Conservation (phyloP, 2,797 vertebrate species). For the Nannoperca australis region DNA sequence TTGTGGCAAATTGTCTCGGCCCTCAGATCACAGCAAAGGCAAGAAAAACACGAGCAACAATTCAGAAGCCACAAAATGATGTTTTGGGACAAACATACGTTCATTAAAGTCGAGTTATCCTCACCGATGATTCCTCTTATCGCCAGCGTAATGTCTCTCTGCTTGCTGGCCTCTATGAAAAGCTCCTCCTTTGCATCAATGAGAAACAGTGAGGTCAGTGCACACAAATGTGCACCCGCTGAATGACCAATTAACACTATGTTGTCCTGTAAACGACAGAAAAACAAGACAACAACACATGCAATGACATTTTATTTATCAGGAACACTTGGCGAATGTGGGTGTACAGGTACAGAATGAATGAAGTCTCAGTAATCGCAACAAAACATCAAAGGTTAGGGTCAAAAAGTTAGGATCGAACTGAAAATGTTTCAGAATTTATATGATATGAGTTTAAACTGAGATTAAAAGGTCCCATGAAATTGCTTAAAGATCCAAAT, state of each 20-base stretch:
- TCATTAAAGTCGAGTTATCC: neutral
- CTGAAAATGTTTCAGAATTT: too few relatives aligned
- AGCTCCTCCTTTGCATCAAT: slow-evolving; percentile 78
- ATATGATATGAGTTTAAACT: neutral
- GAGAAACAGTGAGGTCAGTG: slow-evolving; percentile 82
- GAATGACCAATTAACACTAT: slow-evolving; percentile 85
- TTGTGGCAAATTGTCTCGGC: neutral
- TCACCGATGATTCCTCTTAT: slow-evolving; percentile 85
- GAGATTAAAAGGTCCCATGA: neutral
- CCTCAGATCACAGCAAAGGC: neutral
- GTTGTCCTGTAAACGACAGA: slow-evolving; percentile 72
- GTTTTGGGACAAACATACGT: neutral
- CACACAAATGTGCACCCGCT: slow-evolving; percentile 84
- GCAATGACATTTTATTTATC: neutral
- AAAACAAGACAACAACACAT: slow-evolving; percentile 3
- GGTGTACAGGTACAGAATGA: neutral
- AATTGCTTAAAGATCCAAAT: neutral
- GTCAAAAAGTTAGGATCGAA: neutral
- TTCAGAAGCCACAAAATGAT: neutral
- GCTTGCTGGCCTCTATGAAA: slow-evolving; percentile 74
- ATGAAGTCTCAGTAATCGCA: too few relatives aligned
- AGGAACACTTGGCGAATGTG: neutral
- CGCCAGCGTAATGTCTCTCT: slow-evolving; percentile 61
- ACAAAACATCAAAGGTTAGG: neutral
- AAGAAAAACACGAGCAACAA: neutral